These are phyloP conservation scores for Pomatorhinus ruficollis DNA, from an alignment of 2,113 vertebrate species.

Conservation along the genomic window DNA sequence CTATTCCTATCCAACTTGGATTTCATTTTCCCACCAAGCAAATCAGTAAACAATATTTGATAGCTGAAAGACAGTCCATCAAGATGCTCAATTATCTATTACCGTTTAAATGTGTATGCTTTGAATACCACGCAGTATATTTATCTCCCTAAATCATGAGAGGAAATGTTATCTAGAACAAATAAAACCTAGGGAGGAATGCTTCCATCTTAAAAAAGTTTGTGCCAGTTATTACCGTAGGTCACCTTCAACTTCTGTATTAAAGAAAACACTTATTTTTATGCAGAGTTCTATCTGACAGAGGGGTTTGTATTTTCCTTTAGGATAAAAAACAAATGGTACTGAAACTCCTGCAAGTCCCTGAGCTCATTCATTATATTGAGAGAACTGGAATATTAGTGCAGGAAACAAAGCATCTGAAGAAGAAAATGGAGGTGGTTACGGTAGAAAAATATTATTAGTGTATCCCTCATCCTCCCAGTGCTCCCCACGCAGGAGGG, in stretches of 20 bases:
- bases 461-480: constrained; percentile 7
- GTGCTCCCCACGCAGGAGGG: constrained; percentile 11
- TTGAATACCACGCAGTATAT: neutral
- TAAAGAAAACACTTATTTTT: constrained; percentile 69
- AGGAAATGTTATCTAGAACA: constrained; percentile 28
- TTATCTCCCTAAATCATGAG: neutral
- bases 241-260: constrained; percentile 73
- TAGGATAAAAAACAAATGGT: constrained; percentile 77
- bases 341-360: constrained; percentile 63
- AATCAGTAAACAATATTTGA: neutral
- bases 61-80: neutral
- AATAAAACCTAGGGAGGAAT: constrained; percentile 33
- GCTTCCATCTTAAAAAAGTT: constrained; percentile 39
- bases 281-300: constrained; percentile 70
- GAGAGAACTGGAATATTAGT: constrained; percentile 61
- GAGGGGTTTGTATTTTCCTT: constrained; percentile 69
- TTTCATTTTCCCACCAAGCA: neutral
- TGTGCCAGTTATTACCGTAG: constrained; percentile 55
- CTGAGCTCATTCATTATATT: constrained; percentile 76
- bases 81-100: constrained; percentile 23
- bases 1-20: neutral
- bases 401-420: constrained; percentile 42
- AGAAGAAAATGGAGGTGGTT: constrained; percentile 59
- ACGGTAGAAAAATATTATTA: constrained; percentile 18
- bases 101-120: neutral